Base-by-base conservation (phyloP, 2,797 vertebrate species). In the Megaceryle alcyon region DNA sequence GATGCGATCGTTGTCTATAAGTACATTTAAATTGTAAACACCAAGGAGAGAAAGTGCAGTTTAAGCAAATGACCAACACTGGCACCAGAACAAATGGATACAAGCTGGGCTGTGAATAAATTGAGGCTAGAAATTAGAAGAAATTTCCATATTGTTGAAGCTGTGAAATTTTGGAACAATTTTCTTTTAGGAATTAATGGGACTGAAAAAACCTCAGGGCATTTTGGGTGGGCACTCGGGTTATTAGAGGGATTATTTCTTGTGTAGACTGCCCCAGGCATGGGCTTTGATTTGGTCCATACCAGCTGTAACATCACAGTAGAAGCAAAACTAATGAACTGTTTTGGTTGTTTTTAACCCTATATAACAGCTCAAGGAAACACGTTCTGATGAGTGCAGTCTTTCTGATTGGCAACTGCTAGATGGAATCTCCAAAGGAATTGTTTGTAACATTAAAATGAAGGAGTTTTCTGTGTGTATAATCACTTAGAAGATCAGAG, bases 361-460 rank as follows among this genome's bases (percentile, higher is more conserved):
- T 33, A 0, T 46, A 8, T 51, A 73, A 60, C 22, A 88, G 28
- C 69, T 75, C 31, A 69, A 68, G 49, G 87, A 85, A 69, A 6
- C 26, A 17, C 1, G 0, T 90, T 41, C 53, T 90, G 84, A 49
- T 75, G 90, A 72, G 37, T 10, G 44, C 14, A 71, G 28, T 10
- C 44, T 31, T 85, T 44, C 46, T 29, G 28, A 31, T 3, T 61
- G 57, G 79, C 41, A 60, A 17, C 82, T 83, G 49, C 21, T 78
- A 65, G 37, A 43, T 91, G 61, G 78, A 44, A 82, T 95, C 85
- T 90, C 73, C 72, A 88, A 70, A 91, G 79, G 69, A 60, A 49
- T 81, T 90, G 68, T 66, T 84, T 75, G 84, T 54, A 72, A 65
- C 69, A 51, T 93, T 82, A 82, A 77, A 96, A 90, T 95, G 64